Conservation (phyloP, 2,797 vertebrate genomes). For the Pantherophis vulpinus region DNA sequence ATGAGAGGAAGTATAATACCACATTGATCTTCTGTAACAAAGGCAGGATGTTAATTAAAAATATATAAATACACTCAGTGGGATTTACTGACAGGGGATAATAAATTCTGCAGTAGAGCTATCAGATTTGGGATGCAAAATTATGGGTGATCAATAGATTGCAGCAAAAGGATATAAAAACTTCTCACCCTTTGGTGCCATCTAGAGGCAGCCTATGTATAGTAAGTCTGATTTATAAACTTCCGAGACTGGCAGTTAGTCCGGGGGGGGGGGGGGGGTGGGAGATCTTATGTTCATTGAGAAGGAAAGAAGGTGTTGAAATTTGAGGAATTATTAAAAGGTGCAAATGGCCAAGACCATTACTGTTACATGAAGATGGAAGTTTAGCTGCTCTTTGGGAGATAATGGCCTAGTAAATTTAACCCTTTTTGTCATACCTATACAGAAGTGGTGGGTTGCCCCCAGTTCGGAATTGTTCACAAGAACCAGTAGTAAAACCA, state of each 20-base stretch:
- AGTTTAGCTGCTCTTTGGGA: not conserved
- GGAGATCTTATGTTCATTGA: not conserved
- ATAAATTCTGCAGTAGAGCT: not conserved
- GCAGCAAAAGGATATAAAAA: not conserved
- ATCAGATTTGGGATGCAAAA: not conserved
- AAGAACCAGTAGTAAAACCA: too few species aligned
- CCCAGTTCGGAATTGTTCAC: too few species aligned
- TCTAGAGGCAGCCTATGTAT: not conserved
- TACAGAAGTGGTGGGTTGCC: not conserved
- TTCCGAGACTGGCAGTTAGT: not conserved
- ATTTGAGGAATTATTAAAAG: not conserved
- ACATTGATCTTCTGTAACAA: not conserved
- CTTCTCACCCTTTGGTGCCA: not conserved
- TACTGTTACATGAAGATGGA: not conserved
- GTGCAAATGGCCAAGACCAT: not conserved
- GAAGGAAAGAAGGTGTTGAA: not conserved
- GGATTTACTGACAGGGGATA: not conserved
- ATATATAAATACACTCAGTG: not conserved
- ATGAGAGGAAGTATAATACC: not conserved
- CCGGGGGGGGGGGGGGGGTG: fast-evolving
- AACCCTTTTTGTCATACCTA: not conserved
- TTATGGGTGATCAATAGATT: not conserved
- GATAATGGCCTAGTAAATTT: not conserved
- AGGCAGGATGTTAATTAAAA: not conserved
- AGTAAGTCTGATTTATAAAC: not conserved